Base-by-base conservation (phyloP, 2,888 invertebrate species). In the Shargacucullia verbasci region DNA sequence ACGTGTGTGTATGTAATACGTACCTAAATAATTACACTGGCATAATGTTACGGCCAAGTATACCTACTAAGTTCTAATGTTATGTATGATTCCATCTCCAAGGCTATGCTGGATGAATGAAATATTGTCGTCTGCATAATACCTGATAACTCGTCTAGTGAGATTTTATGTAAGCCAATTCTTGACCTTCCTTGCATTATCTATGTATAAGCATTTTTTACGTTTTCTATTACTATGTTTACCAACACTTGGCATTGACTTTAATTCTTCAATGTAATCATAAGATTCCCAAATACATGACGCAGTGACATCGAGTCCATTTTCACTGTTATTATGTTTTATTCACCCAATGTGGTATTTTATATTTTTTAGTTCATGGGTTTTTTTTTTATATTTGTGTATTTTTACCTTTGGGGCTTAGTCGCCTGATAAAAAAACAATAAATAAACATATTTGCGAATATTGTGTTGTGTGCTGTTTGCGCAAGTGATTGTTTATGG, bases 231-330 rank as follows among this genome's bases (percentile, higher is more conserved):
- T 15, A 3, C 37, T 48, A 35, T 39, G 9, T 48, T 40, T 46
- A 27, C 45, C 46, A 55, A 54, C 33, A 43, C 38, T 62, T 73
- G 61, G 38, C 70, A 71, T 69, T 66, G 60, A 69, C 44, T 53
- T 37, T 40, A 45, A 59, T 50, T 45, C 27, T 53, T 54, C 14
- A 58, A 60, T 53, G 49, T 45, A 10, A 41, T 33, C 33, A 15
- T 25, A 39, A 10, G 1, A 33, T 52, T 13, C 27, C 6, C 8
- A 8, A 13, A 39, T n/a, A n/a, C n/a, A n/a, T 31, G 6, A 3
- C 1, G 8, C 15, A 20, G 33, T 12, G 29, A 25, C n/a, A 2
- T 40, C 8, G 9, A 15, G 10, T 9, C 34, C 38, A 0, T 13
- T 47, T 34, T 15, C 8, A 9, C 9, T 31, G 31, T 29, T 14